Evolutionary conservation across 2,797 vertebrate species (phyloP).

Genomic region (Sternotherus odoratus): DNA sequence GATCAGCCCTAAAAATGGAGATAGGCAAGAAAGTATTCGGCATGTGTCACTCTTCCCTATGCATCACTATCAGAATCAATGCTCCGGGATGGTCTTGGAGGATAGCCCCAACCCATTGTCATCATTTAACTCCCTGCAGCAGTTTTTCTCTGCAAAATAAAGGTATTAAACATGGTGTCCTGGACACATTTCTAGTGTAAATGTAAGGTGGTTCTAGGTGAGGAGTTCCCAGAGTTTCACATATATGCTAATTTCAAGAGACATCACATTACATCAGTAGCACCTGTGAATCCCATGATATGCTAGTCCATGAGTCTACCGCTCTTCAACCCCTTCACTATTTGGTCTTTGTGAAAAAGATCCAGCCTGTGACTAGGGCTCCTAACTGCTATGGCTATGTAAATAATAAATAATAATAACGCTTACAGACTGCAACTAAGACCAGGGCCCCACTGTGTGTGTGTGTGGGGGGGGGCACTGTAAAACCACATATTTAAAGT

Average conservation of each 20-base stretch:
- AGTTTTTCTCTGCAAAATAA: not conserved
- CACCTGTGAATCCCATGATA: not conserved
- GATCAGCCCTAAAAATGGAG: not conserved
- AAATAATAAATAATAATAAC: not conserved
- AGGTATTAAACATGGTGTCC: not conserved
- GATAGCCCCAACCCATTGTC: not conserved
- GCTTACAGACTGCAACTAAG: not conserved
- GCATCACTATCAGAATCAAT: not conserved
- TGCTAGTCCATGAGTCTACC: not conserved
- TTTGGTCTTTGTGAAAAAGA: not conserved
- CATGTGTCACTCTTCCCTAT: not conserved
- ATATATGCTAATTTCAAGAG: not conserved
- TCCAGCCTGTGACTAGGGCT: not conserved
- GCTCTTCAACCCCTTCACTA: not conserved
- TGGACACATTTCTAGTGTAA: not conserved
- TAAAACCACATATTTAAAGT: not conserved
- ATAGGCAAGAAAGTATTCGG: not conserved
- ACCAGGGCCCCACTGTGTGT: not conserved
- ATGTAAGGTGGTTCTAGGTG: not conserved
- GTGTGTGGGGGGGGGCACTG: not conserved
- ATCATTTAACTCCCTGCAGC: not conserved
- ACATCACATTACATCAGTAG: not conserved
- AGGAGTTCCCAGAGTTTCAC: not conserved
- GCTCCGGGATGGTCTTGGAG: not conserved
- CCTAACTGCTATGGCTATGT: not conserved